These are phyloP conservation scores for Hyposoter didymator DNA, from an alignment of 2,888 invertebrate species.

Conservation along the genomic window DNA sequence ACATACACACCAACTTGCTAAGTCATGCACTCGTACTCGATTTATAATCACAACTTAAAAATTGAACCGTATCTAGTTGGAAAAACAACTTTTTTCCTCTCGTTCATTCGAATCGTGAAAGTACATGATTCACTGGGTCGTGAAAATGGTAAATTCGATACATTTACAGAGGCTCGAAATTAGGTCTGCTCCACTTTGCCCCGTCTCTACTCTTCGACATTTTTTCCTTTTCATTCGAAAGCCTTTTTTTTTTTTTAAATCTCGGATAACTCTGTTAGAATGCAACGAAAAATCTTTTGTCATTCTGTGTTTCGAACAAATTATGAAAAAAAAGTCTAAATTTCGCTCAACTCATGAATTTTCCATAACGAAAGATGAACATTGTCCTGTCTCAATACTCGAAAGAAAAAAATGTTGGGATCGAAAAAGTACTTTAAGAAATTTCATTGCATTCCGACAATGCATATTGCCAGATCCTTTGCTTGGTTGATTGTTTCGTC, in stretches of 20 bases:
- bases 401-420: neutral
- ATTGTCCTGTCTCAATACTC: neutral
- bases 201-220: neutral
- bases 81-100: conserved; percentile 14
- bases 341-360: neutral
- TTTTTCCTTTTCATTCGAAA: neutral
- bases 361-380: neutral
- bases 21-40: conserved; percentile 41
- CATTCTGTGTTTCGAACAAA: neutral
- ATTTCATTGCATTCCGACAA: neutral
- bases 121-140: conserved; percentile 66
- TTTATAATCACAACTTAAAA: conserved; percentile 29
- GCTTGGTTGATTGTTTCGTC: conserved; percentile 6
- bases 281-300: neutral
- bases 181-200: neutral
- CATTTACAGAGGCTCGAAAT: conserved; percentile 49
- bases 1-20: conserved; percentile 37
- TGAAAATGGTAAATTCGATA: conserved; percentile 56
- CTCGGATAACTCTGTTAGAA: neutral
- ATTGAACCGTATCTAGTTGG: conserved; percentile 7
- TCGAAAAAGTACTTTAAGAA: neutral
- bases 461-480: neutral
- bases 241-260: neutral
- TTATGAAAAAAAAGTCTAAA: neutral
- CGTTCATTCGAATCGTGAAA: conserved; percentile 52